Conservation (phyloP, 1,140 invertebrate species). For the Ips typographus region DNA sequence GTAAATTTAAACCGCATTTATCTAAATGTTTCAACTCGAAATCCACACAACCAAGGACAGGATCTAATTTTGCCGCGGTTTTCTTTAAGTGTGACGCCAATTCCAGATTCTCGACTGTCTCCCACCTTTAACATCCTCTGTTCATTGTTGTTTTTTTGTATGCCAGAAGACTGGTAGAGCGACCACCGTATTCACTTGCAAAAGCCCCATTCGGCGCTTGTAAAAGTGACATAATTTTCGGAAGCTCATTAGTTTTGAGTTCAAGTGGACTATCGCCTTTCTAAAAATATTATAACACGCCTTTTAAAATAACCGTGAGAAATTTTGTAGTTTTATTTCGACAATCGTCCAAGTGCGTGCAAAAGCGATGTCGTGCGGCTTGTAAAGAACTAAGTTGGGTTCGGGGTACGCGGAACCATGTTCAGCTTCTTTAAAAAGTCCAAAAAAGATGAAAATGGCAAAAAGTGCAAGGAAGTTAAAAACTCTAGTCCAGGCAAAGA, state of each 20-base stretch:
- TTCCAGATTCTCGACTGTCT: slow-evolving; percentile 32
- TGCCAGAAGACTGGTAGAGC: slow-evolving; percentile 11
- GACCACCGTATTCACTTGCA: background rate
- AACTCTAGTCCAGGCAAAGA: slow-evolving; percentile 2
- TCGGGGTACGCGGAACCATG: slow-evolving; percentile 37
- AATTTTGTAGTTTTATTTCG: slow-evolving; percentile 32
- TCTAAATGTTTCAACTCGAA: slow-evolving; percentile 1
- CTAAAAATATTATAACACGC: slow-evolving; percentile 27
- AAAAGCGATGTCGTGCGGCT: slow-evolving; percentile 1
- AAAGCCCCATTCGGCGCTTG: background rate
- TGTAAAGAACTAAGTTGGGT: background rate
- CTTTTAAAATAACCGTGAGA: slow-evolving; percentile 28
- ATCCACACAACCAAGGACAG: slow-evolving; percentile 24
- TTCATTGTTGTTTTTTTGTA: slow-evolving; percentile 11
- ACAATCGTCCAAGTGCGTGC: slow-evolving; percentile 29
- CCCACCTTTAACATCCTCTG: slow-evolving; percentile 20
- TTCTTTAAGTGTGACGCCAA: slow-evolving; percentile 35
- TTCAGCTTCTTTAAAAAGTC: slow-evolving; percentile 48
- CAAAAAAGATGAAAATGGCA: slow-evolving; percentile 39
- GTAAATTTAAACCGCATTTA: background rate
- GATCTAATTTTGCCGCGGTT: slow-evolving; percentile 24
- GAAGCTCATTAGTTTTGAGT: slow-evolving; percentile 14
- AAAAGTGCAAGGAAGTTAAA: slow-evolving; percentile 21
- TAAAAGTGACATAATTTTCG: slow-evolving; percentile 13
- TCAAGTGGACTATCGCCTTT: slow-evolving; percentile 15